Conservation (phyloP, 2,113 vertebrate species). For the Esox niger region DNA sequence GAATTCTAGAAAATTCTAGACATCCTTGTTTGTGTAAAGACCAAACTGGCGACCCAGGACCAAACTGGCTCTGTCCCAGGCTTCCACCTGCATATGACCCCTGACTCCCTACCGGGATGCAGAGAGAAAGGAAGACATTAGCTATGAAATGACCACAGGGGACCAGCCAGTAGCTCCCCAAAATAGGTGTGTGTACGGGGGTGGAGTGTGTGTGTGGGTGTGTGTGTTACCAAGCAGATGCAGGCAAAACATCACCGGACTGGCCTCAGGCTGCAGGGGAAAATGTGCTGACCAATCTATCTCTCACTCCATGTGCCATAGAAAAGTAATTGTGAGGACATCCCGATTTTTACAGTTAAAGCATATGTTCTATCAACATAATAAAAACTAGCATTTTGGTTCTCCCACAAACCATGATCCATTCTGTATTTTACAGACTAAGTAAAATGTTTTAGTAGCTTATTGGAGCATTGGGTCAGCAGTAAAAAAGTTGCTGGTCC, state of each 20-base stretch:
- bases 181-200: background rate
- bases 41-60: slow-evolving; percentile 63
- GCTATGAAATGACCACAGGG: slow-evolving; percentile 53
- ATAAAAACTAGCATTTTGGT: too few species aligned
- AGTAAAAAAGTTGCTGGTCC: too few species aligned
- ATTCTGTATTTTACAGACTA: too few species aligned
- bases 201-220: background rate
- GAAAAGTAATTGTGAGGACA: too few species aligned
- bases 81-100: slow-evolving; percentile 41
- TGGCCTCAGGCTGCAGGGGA: too few species aligned
- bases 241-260: too few species aligned
- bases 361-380: background rate
- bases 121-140: slow-evolving; percentile 55
- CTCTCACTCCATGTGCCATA: too few species aligned
- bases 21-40: slow-evolving; percentile 39
- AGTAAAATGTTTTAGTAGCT: too few species aligned
- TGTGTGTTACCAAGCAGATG: background rate
- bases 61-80: slow-evolving; percentile 61
- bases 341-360: background rate
- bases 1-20: slow-evolving; percentile 3
- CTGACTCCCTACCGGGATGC: slow-evolving; percentile 53
- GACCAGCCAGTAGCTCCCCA: slow-evolving; percentile 17
- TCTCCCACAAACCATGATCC: too few species aligned
- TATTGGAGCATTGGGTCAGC: too few species aligned
- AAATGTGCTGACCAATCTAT: too few species aligned